Percentiles rank a stretch among this genome's conserved stretches.
Evolutionary conservation across 2,113 vertebrate species (phyloP).

Genomic region (Lethenteron camtschaticum): DNA sequence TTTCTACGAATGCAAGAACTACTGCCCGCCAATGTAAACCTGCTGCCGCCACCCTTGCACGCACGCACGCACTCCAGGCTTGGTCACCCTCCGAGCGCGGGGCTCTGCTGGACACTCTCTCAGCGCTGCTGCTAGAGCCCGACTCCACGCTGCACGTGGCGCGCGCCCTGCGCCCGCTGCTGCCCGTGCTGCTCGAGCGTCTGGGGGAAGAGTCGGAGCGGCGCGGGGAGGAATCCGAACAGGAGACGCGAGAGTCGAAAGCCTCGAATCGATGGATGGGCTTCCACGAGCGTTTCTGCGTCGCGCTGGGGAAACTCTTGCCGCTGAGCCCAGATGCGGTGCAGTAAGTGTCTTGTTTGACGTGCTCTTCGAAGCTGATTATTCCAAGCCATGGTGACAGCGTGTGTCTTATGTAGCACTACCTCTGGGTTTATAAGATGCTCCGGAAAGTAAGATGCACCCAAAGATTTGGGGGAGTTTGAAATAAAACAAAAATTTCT

Average conservation of each 20-base stretch:
- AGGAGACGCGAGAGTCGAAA: constrained; percentile 23
- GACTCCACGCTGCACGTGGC: constrained; percentile 54
- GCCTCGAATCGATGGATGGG: constrained; percentile 41
- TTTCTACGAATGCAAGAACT: too few species aligned
- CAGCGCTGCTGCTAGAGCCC: constrained; percentile 59
- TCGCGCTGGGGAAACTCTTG: constrained; percentile 72
- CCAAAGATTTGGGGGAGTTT: not conserved
- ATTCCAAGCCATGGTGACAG: not conserved
- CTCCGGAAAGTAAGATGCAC: too few species aligned
- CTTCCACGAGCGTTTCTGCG: constrained; percentile 74
- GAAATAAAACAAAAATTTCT: too few species aligned
- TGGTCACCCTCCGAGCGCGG: constrained; percentile 79
- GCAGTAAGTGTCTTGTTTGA: constrained; percentile 34
- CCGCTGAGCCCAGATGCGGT: constrained; percentile 50
- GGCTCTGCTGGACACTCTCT: constrained; percentile 38
- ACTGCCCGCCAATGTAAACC: too few species aligned
- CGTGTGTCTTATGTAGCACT: not conserved
- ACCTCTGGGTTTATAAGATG: not conserved
- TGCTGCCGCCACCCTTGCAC: too few species aligned
- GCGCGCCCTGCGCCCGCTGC: constrained; percentile 49
- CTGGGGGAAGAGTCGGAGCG: constrained; percentile 21
- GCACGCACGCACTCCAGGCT: constrained; percentile 21
- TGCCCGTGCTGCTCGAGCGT: constrained; percentile 71
- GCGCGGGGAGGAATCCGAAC: too few species aligned
- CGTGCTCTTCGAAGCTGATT: not conserved